Base-by-base conservation (phyloP, 2,888 invertebrate genomes). In the Siphlonurus alternatus region DNA sequence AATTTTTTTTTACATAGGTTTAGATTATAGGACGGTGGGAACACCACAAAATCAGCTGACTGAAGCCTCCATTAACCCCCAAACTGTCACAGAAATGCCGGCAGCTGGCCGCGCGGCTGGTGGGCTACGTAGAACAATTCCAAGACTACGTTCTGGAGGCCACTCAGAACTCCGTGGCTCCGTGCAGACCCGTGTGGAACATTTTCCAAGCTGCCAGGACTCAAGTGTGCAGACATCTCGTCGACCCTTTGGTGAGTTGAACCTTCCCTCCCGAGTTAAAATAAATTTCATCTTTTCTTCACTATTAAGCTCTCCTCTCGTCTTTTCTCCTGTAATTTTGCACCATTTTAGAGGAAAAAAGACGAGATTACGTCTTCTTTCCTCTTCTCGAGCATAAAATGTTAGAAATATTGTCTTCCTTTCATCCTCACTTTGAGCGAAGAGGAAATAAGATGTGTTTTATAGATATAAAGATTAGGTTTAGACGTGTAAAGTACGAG, bases 101-200 rank as follows among this genome's bases (percentile, higher is more conserved):
- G 60, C 74, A 77, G 61, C 84, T 80, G 72, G 74, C 79, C 38
- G 78, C 80, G 1, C 81, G 87, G 54, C 72, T 88, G 64, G 77
- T 81, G 53, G 80, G 80, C 23, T 87, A 87, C 71, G 75, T 86
- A 66, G 84, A 85, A 24, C 83, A 83, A 66, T 86, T 84, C 80
- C 77, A 85, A 1, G 81, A 81, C 19, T 83, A 88, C 70, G 85
- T 86, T 62, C 76, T 84, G 18, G 73, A 77, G 15, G 82, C 85
- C 56, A 79, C 85, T 38, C 81, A 81, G 1, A 80, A 80, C 64
- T 81, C 83, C 62, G 84, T 87, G 2, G 87, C 86, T 2, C 81
- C 82, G 62, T 89, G 89, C 73, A 79, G 82, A 1, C 88, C 88
- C 0, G 76, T 90, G 53, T 89, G 84, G 78, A 80, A 85, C 59